Evolutionary conservation across 2,888 invertebrate genomes (phyloP), one percentile per base, ranked within the genome.

Genomic region (Eueremaeus valkanovi): DNA sequence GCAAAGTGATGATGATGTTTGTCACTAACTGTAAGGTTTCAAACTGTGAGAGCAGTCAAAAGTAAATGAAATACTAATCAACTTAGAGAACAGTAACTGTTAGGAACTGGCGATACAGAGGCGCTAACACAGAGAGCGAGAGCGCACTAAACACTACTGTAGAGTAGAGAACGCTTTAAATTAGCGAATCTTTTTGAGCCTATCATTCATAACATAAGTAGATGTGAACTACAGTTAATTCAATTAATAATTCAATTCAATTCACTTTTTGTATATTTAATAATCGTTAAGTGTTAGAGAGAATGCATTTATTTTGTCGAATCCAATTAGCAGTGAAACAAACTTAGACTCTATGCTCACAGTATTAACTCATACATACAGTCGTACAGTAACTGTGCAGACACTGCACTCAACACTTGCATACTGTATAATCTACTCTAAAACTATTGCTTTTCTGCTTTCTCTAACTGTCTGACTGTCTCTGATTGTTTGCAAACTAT

Each of bases 21-120:
- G 70, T 70, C 42, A 70, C 40, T 70, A 24, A 16, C 40, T 24
- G 49, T 49, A 9, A 6, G 18, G 61, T 70, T 27, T 70, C 70
- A 42, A 42, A 70, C 70, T 42, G 70, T 27, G 70, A 6, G 16
- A 66, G 29, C 70, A 24, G 42, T 70, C 40, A 70, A 70, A 70
- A 70, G 42, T 70, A 70, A 70, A 70, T 70, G 42, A 70, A 70
- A 70, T 45, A 42, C 70, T 70, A 70, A 70, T 70, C 70, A 70
- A 70, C 70, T 70, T 70, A 70, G 18, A n/a, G 70, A 13, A 24
- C 18, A 68, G 68, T 68, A 13, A 9, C 16, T 31, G 40, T 66
- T n/a, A n/a, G n/a, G n/a, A n/a, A n/a, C n/a, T n/a, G n/a, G 66
- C 40, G 51, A 21, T 9, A 45, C 45, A 45, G 45, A 16, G 45